A percentile compares a stretch with the other conserved stretches of the same genome.
Evolutionary conservation across 1,140 invertebrate species (phyloP).

Genomic region (Reticulitermes speratus): DNA sequence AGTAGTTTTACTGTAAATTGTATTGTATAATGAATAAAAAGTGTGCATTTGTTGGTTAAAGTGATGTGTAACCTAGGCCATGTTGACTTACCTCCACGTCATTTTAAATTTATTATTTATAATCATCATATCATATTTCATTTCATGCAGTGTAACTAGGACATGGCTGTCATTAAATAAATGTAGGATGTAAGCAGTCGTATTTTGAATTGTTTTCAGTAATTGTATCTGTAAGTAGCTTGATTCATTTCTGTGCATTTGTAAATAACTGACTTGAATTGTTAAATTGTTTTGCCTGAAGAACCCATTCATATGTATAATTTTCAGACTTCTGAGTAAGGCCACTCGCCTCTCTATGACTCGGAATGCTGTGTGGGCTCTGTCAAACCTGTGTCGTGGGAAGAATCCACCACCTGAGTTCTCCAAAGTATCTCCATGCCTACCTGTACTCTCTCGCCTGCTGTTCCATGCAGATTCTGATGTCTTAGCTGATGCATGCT

Average conservation of each 20-base stretch:
- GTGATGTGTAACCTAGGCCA: too few species aligned
- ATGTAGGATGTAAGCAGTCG: too few species aligned
- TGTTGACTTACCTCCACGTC: too few species aligned
- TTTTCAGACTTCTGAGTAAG: slow-evolving; percentile 76
- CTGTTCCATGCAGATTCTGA: slow-evolving; percentile 89
- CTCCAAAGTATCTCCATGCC: slow-evolving; percentile 70
- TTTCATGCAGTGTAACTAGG: too few species aligned
- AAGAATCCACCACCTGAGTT: slow-evolving; percentile 97
- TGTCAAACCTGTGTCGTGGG: slow-evolving; percentile 94
- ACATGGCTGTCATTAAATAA: too few species aligned
- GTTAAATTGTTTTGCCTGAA: neutral
- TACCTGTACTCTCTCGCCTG: slow-evolving; percentile 84
- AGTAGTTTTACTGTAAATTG: too few species aligned
- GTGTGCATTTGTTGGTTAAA: too few species aligned
- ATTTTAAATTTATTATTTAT: too few species aligned
- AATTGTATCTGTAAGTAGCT: neutral
- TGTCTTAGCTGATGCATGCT: slow-evolving; percentile 92
- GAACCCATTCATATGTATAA: slow-evolving; percentile 24
- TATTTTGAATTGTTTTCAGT: neutral
- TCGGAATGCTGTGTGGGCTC: slow-evolving; percentile 95
- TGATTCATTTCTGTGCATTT: neutral
- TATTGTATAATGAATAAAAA: too few species aligned
- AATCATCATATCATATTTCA: too few species aligned
- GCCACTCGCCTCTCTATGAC: slow-evolving; percentile 85
- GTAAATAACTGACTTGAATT: neutral